Conservation (phyloP, 2,113 vertebrate species). For the Eptatretus burgeri region DNA sequence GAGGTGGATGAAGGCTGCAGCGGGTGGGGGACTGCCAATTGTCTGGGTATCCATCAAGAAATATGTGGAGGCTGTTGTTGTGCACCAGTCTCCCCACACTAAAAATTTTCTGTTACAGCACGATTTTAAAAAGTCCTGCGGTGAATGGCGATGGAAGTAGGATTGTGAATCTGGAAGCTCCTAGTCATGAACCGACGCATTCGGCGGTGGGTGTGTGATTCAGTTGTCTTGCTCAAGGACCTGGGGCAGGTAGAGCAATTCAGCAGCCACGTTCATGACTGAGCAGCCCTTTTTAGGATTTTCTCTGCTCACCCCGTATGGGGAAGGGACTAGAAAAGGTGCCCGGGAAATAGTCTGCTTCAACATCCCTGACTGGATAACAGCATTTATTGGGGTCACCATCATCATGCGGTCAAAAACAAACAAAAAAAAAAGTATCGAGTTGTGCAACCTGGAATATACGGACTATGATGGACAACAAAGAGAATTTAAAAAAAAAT, state of each 20-base stretch:
- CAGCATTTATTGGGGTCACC: background rate
- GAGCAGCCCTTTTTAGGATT: slow-evolving; percentile 4
- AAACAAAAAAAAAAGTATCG: background rate
- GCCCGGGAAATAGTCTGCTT: background rate
- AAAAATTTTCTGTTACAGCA: no score
- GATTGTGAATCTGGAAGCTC: background rate
- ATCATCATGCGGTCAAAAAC: background rate
- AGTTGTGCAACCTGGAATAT: background rate
- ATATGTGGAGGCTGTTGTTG: no score
- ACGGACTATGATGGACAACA: background rate
- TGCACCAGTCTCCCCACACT: no score
- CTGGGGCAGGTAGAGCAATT: background rate
- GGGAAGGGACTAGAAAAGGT: background rate
- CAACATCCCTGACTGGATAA: background rate
- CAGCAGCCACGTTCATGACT: background rate
- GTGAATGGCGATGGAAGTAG: background rate
- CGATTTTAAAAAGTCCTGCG: slow-evolving; percentile 4
- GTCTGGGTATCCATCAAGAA: no score
- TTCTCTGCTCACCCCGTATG: background rate
- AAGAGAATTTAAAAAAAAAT: no score
- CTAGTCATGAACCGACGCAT: background rate
- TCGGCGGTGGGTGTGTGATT: background rate
- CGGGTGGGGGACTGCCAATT: no score
- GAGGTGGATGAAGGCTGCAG: no score
- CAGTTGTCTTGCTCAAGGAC: background rate